Conservation (phyloP, 2,888 invertebrate genomes). For the Acholoe squamosa region DNA sequence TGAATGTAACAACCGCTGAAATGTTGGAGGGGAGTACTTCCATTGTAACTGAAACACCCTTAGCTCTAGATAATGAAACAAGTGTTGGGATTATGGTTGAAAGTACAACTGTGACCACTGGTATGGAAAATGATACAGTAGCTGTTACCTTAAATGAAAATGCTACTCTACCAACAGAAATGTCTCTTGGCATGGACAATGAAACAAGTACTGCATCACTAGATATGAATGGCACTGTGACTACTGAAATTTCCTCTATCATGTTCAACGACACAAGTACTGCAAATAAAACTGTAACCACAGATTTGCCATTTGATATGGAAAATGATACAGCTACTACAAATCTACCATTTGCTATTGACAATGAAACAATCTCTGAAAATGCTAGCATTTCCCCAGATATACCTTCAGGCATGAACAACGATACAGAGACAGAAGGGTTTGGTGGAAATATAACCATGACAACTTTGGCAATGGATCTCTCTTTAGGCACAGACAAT, state of each 20-base stretch:
- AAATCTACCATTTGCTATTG: neutral
- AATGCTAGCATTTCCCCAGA: neutral
- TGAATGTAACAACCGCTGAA: neutral
- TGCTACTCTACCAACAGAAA: neutral
- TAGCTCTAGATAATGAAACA: neutral
- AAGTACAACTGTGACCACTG: neutral
- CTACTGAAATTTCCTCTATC: neutral
- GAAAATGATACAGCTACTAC: neutral
- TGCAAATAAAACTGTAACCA: neutral
- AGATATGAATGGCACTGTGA: conserved; percentile 1
- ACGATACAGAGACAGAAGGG: neutral
- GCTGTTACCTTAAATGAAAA: neutral
- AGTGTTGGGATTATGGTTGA: neutral
- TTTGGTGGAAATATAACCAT: neutral
- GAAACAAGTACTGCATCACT: neutral
- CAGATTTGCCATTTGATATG: neutral
- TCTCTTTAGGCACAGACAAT: neutral
- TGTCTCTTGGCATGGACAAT: neutral
- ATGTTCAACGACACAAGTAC: neutral
- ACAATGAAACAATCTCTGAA: neutral
- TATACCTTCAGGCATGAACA: neutral
- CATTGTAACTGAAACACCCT: neutral
- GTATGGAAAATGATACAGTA: neutral
- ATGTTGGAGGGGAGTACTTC: neutral
- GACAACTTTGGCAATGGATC: neutral